These are phyloP conservation scores for Morinoia aosen DNA, from an alignment of 2,888 invertebrate species.

Conservation along the genomic window DNA sequence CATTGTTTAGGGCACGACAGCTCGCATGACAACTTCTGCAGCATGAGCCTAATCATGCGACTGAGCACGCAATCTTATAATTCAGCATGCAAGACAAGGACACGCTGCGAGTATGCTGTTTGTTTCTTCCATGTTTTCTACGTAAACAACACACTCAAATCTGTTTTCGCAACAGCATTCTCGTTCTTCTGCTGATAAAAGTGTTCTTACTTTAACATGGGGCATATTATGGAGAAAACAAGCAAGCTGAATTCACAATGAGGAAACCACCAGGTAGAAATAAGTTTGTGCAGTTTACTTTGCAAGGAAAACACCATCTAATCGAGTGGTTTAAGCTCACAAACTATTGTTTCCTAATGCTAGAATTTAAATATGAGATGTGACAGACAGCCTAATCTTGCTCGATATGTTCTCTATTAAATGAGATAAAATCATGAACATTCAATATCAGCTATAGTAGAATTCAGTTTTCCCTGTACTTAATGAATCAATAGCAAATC, in stretches of 20 bases:
- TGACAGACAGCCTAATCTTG: too few species aligned
- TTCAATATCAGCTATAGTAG: too few species aligned
- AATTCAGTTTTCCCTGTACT: too few species aligned
- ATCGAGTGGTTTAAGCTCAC: too few species aligned
- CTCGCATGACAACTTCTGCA: background rate
- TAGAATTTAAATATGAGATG: too few species aligned
- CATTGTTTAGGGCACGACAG: background rate
- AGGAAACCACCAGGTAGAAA: too few species aligned
- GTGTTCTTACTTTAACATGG: background rate
- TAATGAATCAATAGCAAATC: too few species aligned
- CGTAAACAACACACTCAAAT: background rate
- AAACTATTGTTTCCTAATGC: too few species aligned
- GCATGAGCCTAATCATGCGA: background rate
- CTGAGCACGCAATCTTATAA: background rate
- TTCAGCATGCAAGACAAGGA: background rate
- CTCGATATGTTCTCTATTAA: too few species aligned
- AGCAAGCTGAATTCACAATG: background rate
- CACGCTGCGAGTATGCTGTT: background rate
- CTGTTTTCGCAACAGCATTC: background rate
- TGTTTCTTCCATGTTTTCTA: background rate
- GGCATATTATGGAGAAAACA: background rate
- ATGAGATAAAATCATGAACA: too few species aligned
- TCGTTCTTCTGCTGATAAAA: background rate
- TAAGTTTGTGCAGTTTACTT: too few species aligned
- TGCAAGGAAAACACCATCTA: too few species aligned